Evolutionary conservation across 2,113 vertebrate species (phyloP).

Genomic region (Ochotona princeps): DNA sequence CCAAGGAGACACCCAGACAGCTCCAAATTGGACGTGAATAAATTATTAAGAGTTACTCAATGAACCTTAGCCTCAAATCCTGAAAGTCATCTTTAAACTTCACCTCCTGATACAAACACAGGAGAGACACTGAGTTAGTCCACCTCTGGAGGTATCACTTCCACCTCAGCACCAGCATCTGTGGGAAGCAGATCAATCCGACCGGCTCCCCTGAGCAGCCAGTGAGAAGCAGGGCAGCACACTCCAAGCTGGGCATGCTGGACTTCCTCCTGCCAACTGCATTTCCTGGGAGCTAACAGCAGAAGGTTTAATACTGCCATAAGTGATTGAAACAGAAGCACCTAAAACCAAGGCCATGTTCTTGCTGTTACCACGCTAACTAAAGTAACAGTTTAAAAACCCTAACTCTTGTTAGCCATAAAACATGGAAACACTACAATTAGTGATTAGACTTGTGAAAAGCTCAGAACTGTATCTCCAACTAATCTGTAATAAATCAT

Average conservation of each 20-base stretch:
- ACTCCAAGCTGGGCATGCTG: not conserved
- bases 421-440: not conserved
- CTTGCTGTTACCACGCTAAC: not conserved
- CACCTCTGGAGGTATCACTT: constrained; percentile 41
- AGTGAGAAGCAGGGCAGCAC: not conserved
- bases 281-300: constrained; percentile 66
- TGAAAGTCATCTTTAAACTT: constrained; percentile 1
- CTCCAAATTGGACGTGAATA: not conserved
- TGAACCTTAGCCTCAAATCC: not conserved
- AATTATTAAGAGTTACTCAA: not conserved
- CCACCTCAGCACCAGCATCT: constrained; percentile 6
- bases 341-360: not conserved
- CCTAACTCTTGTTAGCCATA: not conserved
- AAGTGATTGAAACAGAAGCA: not conserved
- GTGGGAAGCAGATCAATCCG: constrained; percentile 37
- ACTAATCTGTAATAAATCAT: not conserved
- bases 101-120: not conserved
- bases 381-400: not conserved
- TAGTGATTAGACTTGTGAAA: constrained; percentile 1
- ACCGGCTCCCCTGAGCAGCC: constrained; percentile 38
- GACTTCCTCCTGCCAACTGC: constrained; percentile 1
- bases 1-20: not conserved
- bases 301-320: not conserved
- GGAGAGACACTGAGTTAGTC: not conserved
- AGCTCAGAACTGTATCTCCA: not conserved